Evolutionary conservation across 1,140 invertebrate species (phyloP), one percentile per base, ranked within the genome.

Genomic region (Cydia pomonella): DNA sequence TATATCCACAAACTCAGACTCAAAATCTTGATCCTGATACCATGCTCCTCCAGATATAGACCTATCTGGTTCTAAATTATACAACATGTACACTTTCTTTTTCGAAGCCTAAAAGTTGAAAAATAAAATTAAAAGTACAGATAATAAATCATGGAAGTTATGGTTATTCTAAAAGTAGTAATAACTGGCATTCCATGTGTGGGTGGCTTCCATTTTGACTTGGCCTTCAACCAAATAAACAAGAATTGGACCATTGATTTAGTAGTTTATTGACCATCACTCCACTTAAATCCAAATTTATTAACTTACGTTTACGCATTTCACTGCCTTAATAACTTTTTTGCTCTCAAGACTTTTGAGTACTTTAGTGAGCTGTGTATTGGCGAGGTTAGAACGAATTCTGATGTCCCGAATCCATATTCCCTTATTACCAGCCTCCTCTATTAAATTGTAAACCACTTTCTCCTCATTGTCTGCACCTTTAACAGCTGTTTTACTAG

Each of bases 11-110:
- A 99, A 99, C 93, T 99, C 98, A 0, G 97, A 97, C 88, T 99
- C 99, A 94, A 99, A 99, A 84, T 99, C 98, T 92, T 99, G 97
- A 93, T 99, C 98, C 88, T 98, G 98, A 91, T 99, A 99, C 97
- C 98, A 99, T 1, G 98, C 97, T 5, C 99, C 99, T 25, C 99
- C 99, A 66, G 98, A 99, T n/a, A 99, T 95, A 9, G 98, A 97
- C 77, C 96, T 94, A 91, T 99, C 98, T 33, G 99, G 98, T 92
- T 99, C 98, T 73, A 99, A 92, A 87, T 99, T 96, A 84, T 96
- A 99, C 0, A 99, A 91, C 97, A 99, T 99, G 83, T 99, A 99
- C 0, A 99, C 97, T 90, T 99, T 99, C 86, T 99, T 99, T 90
- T 98, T 99, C 41, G 97, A 97, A 16, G 98, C 98, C 95, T 97